These are phyloP conservation scores for Austrolebias charrua DNA, from an alignment of 2,797 vertebrate species.

Conservation along the genomic window DNA sequence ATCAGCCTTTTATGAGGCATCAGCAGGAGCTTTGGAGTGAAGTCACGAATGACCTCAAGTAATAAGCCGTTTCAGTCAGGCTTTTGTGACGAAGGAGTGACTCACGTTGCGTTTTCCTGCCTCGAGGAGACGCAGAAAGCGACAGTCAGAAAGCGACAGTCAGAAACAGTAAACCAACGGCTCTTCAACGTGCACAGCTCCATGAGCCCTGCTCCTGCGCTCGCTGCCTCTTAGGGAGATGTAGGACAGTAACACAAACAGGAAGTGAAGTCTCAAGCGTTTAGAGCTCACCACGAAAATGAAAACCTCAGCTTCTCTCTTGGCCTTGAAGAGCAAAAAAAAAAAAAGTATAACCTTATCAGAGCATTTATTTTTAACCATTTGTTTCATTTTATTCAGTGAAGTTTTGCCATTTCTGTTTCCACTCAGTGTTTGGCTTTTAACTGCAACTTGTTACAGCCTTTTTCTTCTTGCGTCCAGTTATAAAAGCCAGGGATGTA, in stretches of 20 bases:
- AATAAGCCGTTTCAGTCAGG: slow-evolving; percentile 38
- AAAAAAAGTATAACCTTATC: slow-evolving; percentile 18
- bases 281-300: slow-evolving; percentile 65
- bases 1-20: slow-evolving; percentile 26
- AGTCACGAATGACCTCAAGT: slow-evolving; percentile 56
- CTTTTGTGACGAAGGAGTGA: slow-evolving; percentile 53
- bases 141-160: slow-evolving; percentile 61
- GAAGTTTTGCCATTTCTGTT: slow-evolving; percentile 9
- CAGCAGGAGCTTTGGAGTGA: slow-evolving; percentile 39
- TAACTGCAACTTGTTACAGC: neutral
- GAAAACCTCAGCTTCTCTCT: slow-evolving; percentile 34
- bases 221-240: slow-evolving; percentile 51
- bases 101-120: slow-evolving; percentile 59
- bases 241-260: slow-evolving; percentile 59
- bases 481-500: slow-evolving; percentile 55
- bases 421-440: neutral
- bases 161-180: slow-evolving; percentile 57
- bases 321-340: slow-evolving; percentile 27
- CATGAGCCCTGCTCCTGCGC: slow-evolving; percentile 46
- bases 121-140: slow-evolving; percentile 43
- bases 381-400: neutral
- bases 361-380: slow-evolving; percentile 11
- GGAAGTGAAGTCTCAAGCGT: slow-evolving; percentile 72
- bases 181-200: slow-evolving; percentile 41
- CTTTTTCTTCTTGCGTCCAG: slow-evolving; percentile 23